These are phyloP conservation scores for Trematomus loennbergii DNA, from an alignment of 2,113 vertebrate genomes.

Conservation along the genomic window DNA sequence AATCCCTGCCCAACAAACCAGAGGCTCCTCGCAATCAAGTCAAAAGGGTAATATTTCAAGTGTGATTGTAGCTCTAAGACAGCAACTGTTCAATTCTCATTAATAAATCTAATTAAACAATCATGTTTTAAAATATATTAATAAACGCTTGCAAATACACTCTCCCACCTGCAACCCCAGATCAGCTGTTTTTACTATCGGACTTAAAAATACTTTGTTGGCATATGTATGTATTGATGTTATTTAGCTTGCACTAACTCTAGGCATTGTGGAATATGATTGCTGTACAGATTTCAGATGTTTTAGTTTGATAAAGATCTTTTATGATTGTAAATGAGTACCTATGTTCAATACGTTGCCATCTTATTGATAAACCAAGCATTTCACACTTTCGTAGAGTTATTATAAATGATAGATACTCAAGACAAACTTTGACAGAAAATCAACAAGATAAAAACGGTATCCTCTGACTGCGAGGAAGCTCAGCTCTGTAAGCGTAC, in stretches of 20 bases:
- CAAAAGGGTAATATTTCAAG: background rate
- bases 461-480: background rate
- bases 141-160: too few relatives aligned
- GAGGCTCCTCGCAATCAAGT: slow-evolving; percentile 13
- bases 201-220: too few relatives aligned
- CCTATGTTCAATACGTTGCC: background rate
- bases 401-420: background rate
- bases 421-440: background rate
- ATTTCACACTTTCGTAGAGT: background rate
- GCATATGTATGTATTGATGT: too few relatives aligned
- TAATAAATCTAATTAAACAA: too few relatives aligned
- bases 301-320: too few relatives aligned
- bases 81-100: background rate
- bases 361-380: background rate
- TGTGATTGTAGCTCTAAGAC: background rate
- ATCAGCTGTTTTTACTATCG: too few relatives aligned
- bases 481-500: background rate
- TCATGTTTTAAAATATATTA: too few relatives aligned
- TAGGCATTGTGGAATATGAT: too few relatives aligned
- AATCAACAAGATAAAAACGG: background rate
- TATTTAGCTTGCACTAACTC: too few relatives aligned
- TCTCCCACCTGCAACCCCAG: too few relatives aligned
- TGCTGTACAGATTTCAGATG: too few relatives aligned
- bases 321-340: too few relatives aligned
- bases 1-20: slow-evolving; percentile 9